phyloP scores from a whole-genome alignment of 2,797 vertebrate genomes.

The Pogoniulus pusillus region DNA sequence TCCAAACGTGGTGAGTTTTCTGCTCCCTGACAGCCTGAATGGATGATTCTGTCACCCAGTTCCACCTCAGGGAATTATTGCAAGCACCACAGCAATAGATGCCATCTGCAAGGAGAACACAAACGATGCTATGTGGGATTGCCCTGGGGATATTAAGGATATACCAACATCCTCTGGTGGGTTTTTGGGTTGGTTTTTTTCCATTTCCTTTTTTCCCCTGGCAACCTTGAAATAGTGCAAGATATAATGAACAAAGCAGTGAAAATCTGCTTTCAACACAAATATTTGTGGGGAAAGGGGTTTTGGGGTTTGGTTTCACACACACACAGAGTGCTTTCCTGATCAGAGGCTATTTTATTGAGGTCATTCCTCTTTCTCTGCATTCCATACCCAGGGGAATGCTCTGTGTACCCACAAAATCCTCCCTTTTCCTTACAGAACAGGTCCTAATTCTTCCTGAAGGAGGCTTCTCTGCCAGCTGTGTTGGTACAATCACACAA shows the following conservation, averaged over 20 bases:
- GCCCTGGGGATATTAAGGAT: neutral
- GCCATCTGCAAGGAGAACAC: neutral
- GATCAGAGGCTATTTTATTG: neutral
- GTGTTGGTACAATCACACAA: neutral
- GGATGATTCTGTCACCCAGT: slow-evolving; percentile 3
- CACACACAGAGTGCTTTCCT: neutral
- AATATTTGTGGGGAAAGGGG: neutral
- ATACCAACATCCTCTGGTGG: neutral
- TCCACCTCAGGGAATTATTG: slow-evolving; percentile 27
- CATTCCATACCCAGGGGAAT: neutral
- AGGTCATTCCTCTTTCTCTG: neutral
- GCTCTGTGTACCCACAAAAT: neutral
- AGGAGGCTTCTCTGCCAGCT: neutral
- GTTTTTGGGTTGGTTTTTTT: neutral
- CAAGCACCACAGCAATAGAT: neutral
- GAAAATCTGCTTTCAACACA: neutral
- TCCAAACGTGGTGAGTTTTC: slow-evolving; percentile 12
- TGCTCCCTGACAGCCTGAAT: neutral
- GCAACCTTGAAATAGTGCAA: neutral
- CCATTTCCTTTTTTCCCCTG: neutral
- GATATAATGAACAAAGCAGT: neutral
- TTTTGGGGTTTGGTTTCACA: neutral
- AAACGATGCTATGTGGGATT: neutral
- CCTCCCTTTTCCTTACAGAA: too few species aligned
- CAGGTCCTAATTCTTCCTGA: neutral